Evolutionary conservation across 2,888 invertebrate genomes (phyloP).

Genomic region (Hecatera dysodea): DNA sequence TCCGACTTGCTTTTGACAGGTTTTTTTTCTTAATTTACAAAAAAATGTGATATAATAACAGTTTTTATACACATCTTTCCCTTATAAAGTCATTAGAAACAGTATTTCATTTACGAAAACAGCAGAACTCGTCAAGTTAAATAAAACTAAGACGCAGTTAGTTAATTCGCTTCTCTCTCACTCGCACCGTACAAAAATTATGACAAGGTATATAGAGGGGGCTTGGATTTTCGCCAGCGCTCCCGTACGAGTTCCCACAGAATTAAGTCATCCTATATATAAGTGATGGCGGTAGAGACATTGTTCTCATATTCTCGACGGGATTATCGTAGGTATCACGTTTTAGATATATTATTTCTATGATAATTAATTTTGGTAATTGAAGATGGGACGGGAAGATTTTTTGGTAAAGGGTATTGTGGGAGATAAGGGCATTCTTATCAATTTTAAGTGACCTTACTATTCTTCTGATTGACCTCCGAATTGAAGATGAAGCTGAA

Average conservation of each 20-base stretch:
- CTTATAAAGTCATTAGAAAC: background rate
- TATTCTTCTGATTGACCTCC: too few relatives aligned
- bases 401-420: too few relatives aligned
- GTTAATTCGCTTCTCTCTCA: background rate
- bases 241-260: conserved; percentile 60
- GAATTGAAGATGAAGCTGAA: too few relatives aligned
- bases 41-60: too few relatives aligned
- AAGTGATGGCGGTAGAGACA: conserved; percentile 59
- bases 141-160: too few relatives aligned
- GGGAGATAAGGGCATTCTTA: too few relatives aligned
- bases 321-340: conserved; percentile 36
- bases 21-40: too few relatives aligned
- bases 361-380: conserved; percentile 34
- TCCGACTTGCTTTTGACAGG: too few relatives aligned
- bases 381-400: background rate
- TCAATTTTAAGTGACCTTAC: too few relatives aligned
- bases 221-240: conserved; percentile 71
- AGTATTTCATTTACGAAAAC: background rate
- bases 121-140: background rate
- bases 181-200: conserved; percentile 42
- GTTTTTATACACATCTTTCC: background rate
- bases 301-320: conserved; percentile 46
- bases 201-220: conserved; percentile 51
- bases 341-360: conserved; percentile 9
- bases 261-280: conserved; percentile 71